Percentiles rank a stretch among this genome's conserved stretches.
Evolutionary conservation across 2,888 invertebrate genomes (phyloP).

Genomic region (Rhingia rostrata): DNA sequence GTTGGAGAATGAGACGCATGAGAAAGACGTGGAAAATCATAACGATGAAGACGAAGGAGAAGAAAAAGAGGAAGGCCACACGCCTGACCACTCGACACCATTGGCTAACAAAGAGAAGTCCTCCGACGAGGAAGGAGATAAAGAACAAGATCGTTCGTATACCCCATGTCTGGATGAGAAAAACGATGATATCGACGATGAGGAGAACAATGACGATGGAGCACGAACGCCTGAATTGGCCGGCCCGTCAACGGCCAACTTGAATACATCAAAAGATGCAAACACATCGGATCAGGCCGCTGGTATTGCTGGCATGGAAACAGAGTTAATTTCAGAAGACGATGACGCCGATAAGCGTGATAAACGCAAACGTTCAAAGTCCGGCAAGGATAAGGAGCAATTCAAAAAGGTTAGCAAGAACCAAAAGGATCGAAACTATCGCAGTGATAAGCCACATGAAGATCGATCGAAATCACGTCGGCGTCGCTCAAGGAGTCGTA

Average conservation of each 20-base stretch:
- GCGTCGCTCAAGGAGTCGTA: slow-evolving; percentile 75
- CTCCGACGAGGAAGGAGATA: slow-evolving; percentile 75
- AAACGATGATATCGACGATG: slow-evolving; percentile 79
- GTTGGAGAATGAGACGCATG: slow-evolving; percentile 30
- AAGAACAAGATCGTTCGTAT: slow-evolving; percentile 88
- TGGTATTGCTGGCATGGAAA: slow-evolving; percentile 86
- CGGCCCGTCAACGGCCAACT: slow-evolving; percentile 10
- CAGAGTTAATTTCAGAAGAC: slow-evolving; percentile 90
- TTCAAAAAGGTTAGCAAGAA: slow-evolving; percentile 93
- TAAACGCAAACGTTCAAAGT: slow-evolving; percentile 76
- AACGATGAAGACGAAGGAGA: slow-evolving; percentile 29
- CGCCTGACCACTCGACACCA: slow-evolving; percentile 14
- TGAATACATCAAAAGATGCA: slow-evolving; percentile 34
- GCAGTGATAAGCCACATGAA: slow-evolving; percentile 86
- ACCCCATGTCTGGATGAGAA: slow-evolving; percentile 89
- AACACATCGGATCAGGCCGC: slow-evolving; percentile 50
- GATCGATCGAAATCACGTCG: slow-evolving; percentile 36
- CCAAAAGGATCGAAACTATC: slow-evolving; percentile 90
- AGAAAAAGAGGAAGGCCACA: slow-evolving; percentile 13
- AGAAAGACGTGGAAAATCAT: slow-evolving; percentile 78
- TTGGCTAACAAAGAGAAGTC: slow-evolving; percentile 32
- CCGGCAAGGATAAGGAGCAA: slow-evolving; percentile 83
- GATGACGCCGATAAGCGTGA: slow-evolving; percentile 83
- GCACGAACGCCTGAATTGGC: slow-evolving; percentile 62
- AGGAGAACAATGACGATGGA: slow-evolving; percentile 54